phyloP scores from a whole-genome alignment of 2,888 invertebrate species.

The Magallana nippona region DNA sequence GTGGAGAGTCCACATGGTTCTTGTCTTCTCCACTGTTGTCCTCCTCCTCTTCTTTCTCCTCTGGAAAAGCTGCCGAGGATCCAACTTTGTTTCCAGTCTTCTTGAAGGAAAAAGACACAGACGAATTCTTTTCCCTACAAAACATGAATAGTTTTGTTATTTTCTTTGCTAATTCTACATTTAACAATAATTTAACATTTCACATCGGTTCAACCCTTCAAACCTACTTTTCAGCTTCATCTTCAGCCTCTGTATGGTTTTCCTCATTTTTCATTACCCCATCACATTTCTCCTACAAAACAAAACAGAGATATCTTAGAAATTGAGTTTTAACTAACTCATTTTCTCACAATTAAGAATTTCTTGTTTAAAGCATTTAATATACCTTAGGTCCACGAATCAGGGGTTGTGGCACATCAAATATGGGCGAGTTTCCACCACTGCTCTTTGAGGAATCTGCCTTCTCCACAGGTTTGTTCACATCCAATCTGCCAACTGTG shows the following conservation, averaged over 20 bases:
- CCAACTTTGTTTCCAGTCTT: constrained; percentile 58
- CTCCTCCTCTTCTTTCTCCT: constrained; percentile 57
- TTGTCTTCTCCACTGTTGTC: constrained; percentile 34
- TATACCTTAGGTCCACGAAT: not conserved
- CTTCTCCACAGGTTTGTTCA: constrained; percentile 17
- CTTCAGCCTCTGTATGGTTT: not conserved
- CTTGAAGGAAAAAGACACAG: constrained; percentile 64
- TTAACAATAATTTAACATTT: not conserved
- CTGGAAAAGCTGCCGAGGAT: constrained; percentile 56
- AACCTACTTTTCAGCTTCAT: not conserved
- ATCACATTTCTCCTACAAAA: not conserved
- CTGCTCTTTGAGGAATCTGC: not conserved
- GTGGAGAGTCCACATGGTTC: not conserved
- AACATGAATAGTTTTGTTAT: not conserved
- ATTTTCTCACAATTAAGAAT: too few species aligned
- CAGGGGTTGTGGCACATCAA: constrained; percentile 9
- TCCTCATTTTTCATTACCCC: not conserved
- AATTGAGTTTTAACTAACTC: too few species aligned
- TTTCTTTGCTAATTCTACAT: not conserved
- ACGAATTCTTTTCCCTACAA: constrained; percentile 46
- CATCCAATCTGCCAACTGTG: constrained; percentile 9
- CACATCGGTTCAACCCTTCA: not conserved
- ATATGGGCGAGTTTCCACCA: constrained; percentile 45
- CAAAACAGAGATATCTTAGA: not conserved
- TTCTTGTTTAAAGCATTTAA: not conserved